Evolutionary conservation across 2,888 invertebrate genomes (phyloP).

Genomic region (Dione juno): DNA sequence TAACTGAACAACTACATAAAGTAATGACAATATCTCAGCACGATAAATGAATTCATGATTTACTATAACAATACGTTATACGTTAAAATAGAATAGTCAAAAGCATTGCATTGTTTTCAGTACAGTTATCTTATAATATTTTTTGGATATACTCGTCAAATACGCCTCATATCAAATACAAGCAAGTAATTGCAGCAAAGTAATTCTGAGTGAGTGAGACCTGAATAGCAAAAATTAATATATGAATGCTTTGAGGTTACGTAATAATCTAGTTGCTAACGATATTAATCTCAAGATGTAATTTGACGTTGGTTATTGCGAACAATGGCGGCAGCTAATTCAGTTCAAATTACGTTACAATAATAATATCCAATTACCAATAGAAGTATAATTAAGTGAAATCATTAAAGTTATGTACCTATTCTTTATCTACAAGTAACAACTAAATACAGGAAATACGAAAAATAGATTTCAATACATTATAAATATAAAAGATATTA

Average conservation of each 20-base stretch:
- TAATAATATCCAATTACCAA: background rate
- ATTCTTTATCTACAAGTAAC: background rate
- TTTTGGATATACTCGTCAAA: too few relatives aligned
- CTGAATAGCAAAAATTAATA: background rate
- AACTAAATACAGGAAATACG: background rate
- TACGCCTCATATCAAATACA: too few relatives aligned
- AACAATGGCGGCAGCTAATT: background rate
- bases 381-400: background rate
- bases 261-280: background rate
- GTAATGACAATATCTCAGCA: too few relatives aligned
- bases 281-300: background rate
- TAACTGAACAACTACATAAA: too few relatives aligned
- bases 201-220: background rate
- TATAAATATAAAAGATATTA: background rate
- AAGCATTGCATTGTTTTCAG: too few relatives aligned
- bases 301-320: constrained; percentile 6
- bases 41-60: too few relatives aligned
- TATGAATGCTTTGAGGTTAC: background rate
- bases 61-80: too few relatives aligned
- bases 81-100: too few relatives aligned
- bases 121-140: too few relatives aligned
- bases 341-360: background rate
- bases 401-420: background rate
- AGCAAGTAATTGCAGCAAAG: background rate
- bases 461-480: background rate